Conservation (phyloP, 2,113 vertebrate species). For the Pomatorhinus ruficollis region DNA sequence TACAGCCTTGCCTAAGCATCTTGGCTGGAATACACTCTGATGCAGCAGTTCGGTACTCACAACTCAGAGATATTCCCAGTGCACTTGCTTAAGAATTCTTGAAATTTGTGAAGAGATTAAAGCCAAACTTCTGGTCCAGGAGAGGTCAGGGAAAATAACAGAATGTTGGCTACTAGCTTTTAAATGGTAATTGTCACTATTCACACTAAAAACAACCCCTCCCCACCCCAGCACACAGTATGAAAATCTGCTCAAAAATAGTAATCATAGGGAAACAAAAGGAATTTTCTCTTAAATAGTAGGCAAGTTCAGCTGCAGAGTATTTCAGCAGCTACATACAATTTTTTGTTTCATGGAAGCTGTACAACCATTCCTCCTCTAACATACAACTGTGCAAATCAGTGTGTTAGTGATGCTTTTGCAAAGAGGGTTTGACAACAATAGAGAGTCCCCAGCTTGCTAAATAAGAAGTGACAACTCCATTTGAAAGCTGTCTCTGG, state of each 20-base stretch:
- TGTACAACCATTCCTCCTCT: constrained; percentile 12
- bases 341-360: constrained; percentile 34
- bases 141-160: constrained; percentile 29
- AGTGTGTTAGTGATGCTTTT: constrained; percentile 73
- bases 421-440: constrained; percentile 85
- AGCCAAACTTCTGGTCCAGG: background rate
- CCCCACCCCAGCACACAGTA: background rate
- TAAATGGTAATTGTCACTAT: background rate
- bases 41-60: background rate
- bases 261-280: background rate
- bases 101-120: constrained; percentile 13
- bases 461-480: constrained; percentile 91
- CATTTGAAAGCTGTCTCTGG: constrained; percentile 80
- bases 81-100: constrained; percentile 1
- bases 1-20: background rate
- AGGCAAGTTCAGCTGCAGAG: constrained; percentile 2
- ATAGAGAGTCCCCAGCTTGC: constrained; percentile 77
- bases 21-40: background rate
- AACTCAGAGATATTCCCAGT: background rate
- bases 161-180: background rate
- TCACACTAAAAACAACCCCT: background rate
- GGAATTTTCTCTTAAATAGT: background rate
- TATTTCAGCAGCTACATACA: background rate
- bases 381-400: constrained; percentile 33
- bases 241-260: constrained; percentile 16